phyloP scores from a whole-genome alignment of 1,140 invertebrate species.

The Drosophila repletoides region DNA sequence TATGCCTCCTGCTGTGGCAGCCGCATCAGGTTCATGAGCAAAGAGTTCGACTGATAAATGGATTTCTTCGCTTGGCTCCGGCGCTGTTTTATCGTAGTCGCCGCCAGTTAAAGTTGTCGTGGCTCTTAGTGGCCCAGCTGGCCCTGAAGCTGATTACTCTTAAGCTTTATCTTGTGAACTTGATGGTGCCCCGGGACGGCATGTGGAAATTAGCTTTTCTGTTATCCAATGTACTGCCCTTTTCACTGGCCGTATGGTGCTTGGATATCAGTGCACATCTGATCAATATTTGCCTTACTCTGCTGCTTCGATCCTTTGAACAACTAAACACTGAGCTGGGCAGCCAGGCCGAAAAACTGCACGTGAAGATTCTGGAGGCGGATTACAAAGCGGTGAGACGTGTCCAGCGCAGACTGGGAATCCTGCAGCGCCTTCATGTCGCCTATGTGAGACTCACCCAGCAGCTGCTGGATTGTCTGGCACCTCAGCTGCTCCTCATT shows the following conservation, averaged over 20 bases:
- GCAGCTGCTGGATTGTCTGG: slow-evolving; percentile 34
- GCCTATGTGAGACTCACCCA: slow-evolving; percentile 38
- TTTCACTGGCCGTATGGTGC: slow-evolving; percentile 35
- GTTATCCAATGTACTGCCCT: slow-evolving; percentile 23
- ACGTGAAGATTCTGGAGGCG: slow-evolving; percentile 24
- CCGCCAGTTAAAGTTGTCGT: slow-evolving; percentile 30
- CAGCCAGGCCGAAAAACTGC: slow-evolving; percentile 7
- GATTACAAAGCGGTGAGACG: slow-evolving; percentile 20
- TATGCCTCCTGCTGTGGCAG: slow-evolving; percentile 43
- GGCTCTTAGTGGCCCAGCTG: slow-evolving; percentile 34
- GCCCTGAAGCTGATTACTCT: slow-evolving; percentile 35
- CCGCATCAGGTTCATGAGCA: slow-evolving; percentile 13
- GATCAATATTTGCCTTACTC: slow-evolving; percentile 21
- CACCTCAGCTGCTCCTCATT: slow-evolving; percentile 43
- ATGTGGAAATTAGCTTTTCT: neutral
- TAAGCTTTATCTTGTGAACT: slow-evolving; percentile 11
- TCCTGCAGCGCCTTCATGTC: slow-evolving; percentile 32
- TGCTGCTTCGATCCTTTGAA: slow-evolving; percentile 48
- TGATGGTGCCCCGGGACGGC: neutral
- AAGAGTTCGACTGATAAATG: slow-evolving; percentile 27
- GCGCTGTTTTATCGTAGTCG: slow-evolving; percentile 31
- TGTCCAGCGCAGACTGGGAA: slow-evolving; percentile 5
- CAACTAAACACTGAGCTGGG: slow-evolving; percentile 32
- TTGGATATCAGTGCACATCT: slow-evolving; percentile 45
- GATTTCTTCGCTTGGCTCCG: slow-evolving; percentile 27